Evolutionary conservation across 2,888 invertebrate species (phyloP), one percentile per base, ranked within the genome.

Genomic region (Listrodromus nycthemerus): DNA sequence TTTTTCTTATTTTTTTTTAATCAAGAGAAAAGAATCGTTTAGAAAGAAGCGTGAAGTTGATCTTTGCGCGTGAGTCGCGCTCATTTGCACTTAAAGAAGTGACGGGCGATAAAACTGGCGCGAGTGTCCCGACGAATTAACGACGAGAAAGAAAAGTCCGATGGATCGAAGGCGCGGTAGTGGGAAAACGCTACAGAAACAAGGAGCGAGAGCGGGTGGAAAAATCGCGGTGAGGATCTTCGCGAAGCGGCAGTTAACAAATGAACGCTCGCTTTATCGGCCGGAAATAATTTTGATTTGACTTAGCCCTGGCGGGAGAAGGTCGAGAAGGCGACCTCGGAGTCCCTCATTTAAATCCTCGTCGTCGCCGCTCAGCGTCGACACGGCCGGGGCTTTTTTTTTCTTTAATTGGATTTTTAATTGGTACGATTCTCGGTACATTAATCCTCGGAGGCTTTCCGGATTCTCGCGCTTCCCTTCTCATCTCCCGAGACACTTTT

Each of bases 61-160:
- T 86, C 86, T 71, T 83, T 87, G 83, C 75, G 69, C 84, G 82
- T 80, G 81, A 82, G 80, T 83, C 87, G 89, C 92, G 92, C 92
- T 92, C 92, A 92, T 92, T 92, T 92, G 92, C 92, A 92, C 92
- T 92, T 92, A 91, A 92, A 92, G 91, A 92, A 92, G 92, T 92
- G 92, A 92, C 91, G 91, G 90, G 92, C 91, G 90, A 92, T 92
- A 92, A 92, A 92, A 91, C 91, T 91, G 92, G 92, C 91, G 63
- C 69, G 71, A 80, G 76, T 63, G 77, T 86, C 85, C 79, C 74
- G 73, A 37, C 71, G 85, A 87, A 85, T 87, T 87, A 87, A 86
- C 85, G 78, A 84, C 73, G 75, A 77, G 27, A 63, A 70, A 80
- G 48, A 24, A 73, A 41, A 79, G 1, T 30, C 74, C 66, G 55